Base-by-base conservation (phyloP, 2,113 vertebrate species). In the Lepisosteus osseus region DNA sequence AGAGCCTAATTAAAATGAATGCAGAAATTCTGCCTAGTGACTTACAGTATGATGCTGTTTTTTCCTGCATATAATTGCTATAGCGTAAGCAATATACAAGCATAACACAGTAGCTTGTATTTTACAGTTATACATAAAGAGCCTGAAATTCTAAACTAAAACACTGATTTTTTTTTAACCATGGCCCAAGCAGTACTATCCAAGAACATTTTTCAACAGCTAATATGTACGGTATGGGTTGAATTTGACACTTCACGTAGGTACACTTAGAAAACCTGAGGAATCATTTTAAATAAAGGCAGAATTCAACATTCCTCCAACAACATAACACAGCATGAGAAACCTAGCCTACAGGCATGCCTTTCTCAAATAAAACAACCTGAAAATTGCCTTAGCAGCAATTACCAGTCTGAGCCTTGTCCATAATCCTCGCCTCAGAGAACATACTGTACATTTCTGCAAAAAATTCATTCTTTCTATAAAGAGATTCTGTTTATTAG, bases 401-500 rank as follows among this genome's bases (percentile, higher is more conserved):
- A 81, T 72, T 77, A 73, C 47, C 14, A 83, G 57, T 5, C 4
- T 65, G 1, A 14, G 69, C 71, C 29, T 61, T n/a, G 72, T 59
- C 12, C 77, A 54, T 73, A 81, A 85, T 70, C 55, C 17, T 61
- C 69, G 65, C 74, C 73, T 78, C 43, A 63, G 73, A 90, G 71
- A 84, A 76, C 62, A 68, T 74, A 76, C 69, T 80, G 71, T 63
- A 68, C 17, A 77, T 59, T 85, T 80, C 68, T 42, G 67, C 63
- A 69, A 61, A 77, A 72, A 65, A 74, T 15, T 77, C 45, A 78
- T 70, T 56, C 9, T 80, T 85, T 77, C 73, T 66, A 64, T 9
- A 15, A 14, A 43, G 72, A 81, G 74, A 82, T 74, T 73, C 59
- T 77, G 67, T 84, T 91, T 83, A 89, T 87, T 77, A 87, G 77